Percentiles rank a stretch among this genome's conserved stretches.
These are phyloP conservation scores for Sebastes hubbsi DNA, from an alignment of 2,797 vertebrate genomes.

Conservation along the genomic window DNA sequence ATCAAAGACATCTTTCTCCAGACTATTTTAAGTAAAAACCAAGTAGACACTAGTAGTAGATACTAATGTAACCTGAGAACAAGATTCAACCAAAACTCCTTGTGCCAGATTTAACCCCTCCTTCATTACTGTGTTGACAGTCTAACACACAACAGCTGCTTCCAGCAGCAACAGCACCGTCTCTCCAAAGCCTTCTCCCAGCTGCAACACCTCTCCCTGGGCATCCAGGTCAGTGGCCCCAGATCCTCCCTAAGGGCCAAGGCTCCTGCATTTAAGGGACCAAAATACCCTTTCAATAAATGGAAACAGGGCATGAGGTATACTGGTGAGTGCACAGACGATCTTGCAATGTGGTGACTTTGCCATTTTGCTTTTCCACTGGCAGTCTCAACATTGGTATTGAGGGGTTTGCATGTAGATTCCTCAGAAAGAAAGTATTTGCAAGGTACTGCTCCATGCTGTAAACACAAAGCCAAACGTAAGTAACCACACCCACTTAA, in stretches of 20 bases:
- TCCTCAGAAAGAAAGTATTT: background rate
- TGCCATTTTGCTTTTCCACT: background rate
- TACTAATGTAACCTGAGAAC: constrained; percentile 38
- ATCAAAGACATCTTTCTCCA: background rate
- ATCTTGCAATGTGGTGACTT: background rate
- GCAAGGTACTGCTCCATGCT: background rate
- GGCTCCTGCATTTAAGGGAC: constrained; percentile 82
- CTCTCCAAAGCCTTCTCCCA: constrained; percentile 73
- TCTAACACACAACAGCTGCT: constrained; percentile 82
- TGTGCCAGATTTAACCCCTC: constrained; percentile 45
- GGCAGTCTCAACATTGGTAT: background rate
- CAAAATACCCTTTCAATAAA: constrained; percentile 85
- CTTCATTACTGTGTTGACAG: constrained; percentile 72
- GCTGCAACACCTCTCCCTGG: constrained; percentile 89
- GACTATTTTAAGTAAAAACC: background rate
- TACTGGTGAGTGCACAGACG: background rate
- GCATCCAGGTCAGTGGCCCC: constrained; percentile 89
- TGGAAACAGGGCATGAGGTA: constrained; percentile 76
- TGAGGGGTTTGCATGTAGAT: background rate
- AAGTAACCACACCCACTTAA: background rate
- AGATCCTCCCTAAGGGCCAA: constrained; percentile 74
- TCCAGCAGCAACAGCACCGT: constrained; percentile 45
- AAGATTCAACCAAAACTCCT: constrained; percentile 36
- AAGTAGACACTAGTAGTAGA: constrained; percentile 4
- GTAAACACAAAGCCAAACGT: background rate